Conservation (phyloP, 2,797 vertebrate species). For the Taeniopygia guttata region DNA sequence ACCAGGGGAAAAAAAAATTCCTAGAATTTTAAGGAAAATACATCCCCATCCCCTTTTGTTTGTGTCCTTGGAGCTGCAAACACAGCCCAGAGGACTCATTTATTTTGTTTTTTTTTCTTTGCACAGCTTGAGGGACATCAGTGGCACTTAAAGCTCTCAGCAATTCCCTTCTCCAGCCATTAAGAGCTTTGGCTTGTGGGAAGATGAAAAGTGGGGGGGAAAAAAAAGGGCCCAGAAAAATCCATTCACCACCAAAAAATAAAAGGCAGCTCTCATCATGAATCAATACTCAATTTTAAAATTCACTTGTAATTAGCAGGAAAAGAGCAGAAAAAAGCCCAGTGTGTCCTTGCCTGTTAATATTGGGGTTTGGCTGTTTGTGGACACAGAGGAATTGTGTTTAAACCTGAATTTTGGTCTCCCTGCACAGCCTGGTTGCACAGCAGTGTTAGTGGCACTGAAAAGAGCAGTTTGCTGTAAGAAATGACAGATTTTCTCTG, state of each 20-base stretch:
- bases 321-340: not conserved
- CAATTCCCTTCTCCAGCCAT: not conserved
- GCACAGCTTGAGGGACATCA: not conserved
- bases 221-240: not conserved
- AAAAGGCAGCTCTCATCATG: not conserved
- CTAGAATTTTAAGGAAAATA: not conserved
- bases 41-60: not conserved
- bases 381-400: not conserved
- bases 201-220: not conserved
- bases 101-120: not conserved
- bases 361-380: not conserved
- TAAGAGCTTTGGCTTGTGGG: not conserved
- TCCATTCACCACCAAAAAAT: not conserved
- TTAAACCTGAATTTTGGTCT: not conserved
- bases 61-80: not conserved
- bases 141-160: conserved; percentile 4
- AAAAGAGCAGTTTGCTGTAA: not conserved
- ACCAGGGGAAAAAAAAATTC: too few relatives aligned
- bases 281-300: not conserved
- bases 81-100: not conserved
- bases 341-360: not conserved
- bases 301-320: not conserved
- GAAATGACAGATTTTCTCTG: not conserved
- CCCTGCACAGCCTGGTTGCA: not conserved
- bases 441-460: not conserved